Evolutionary conservation across 2,113 vertebrate species (phyloP).

Genomic region (Alexandromys fortis): DNA sequence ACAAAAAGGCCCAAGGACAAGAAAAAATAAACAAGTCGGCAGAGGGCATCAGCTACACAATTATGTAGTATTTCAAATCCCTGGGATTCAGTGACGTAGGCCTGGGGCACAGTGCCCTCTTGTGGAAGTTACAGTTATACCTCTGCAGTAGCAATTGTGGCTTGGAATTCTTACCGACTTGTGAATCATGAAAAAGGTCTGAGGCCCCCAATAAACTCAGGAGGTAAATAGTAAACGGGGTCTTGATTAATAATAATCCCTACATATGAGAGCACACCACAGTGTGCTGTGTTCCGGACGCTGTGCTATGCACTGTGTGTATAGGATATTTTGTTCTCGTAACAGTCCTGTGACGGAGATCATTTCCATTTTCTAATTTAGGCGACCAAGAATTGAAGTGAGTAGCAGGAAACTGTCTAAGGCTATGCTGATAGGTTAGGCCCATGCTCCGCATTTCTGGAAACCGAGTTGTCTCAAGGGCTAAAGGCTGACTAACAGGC

Average conservation of each 20-base stretch:
- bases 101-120: slow-evolving; percentile 63
- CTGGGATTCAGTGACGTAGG: background rate
- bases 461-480: background rate
- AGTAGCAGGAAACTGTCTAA: background rate
- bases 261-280: background rate
- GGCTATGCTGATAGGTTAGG: background rate
- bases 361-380: slow-evolving; percentile 4
- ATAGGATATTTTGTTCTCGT: background rate
- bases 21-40: slow-evolving; percentile 51
- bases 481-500: background rate
- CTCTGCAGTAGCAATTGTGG: background rate
- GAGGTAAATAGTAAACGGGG: background rate
- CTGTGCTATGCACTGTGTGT: background rate
- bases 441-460: background rate
- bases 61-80: background rate
- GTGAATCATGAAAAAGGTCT: background rate
- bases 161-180: slow-evolving; percentile 33
- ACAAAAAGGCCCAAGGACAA: slow-evolving; percentile 53
- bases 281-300: background rate
- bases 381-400: background rate
- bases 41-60: slow-evolving; percentile 72
- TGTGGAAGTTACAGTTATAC: slow-evolving; percentile 52
- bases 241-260: background rate
- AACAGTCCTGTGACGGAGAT: background rate
- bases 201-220: background rate